Conservation (phyloP, 2,797 vertebrate species). For the Rachycentron canadum region DNA sequence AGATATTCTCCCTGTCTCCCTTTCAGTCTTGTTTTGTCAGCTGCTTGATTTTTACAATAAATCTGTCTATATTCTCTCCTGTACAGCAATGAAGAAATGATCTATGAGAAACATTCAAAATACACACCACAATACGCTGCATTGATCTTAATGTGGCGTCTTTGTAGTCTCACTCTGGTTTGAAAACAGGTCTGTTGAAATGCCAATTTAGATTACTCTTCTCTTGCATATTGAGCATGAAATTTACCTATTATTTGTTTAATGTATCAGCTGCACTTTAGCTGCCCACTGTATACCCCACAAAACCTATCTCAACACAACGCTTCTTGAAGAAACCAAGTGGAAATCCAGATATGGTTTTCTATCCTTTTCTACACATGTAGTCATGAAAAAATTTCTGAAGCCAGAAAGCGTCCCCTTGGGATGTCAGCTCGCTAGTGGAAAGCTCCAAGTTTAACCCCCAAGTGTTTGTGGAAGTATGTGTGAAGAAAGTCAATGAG, state of each 20-base stretch:
- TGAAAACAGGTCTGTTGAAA: constrained; percentile 20
- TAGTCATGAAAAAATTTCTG: constrained; percentile 31
- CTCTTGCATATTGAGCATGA: constrained; percentile 28
- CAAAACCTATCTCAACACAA: no score
- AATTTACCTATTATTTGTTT: no score
- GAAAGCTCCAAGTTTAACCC: constrained; percentile 17
- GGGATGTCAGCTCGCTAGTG: constrained; percentile 6
- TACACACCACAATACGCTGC: constrained; percentile 42
- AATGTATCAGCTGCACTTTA: no score
- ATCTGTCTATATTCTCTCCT: constrained; percentile 60
- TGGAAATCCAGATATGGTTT: neutral
- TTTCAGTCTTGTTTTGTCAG: constrained; percentile 47
- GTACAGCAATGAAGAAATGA: constrained; percentile 45
- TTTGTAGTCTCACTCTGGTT: constrained; percentile 63
- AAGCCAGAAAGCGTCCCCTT: neutral
- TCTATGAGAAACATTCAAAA: constrained; percentile 23
- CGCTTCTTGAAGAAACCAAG: no score
- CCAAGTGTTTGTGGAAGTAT: constrained; percentile 33
- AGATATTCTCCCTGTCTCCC: constrained; percentile 33
- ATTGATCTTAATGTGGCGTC: constrained; percentile 74
- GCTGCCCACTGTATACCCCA: no score
- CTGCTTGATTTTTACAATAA: constrained; percentile 70
- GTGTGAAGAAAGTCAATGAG: constrained; percentile 20
- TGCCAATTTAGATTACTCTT: constrained; percentile 43
- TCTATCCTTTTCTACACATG: constrained; percentile 6